phyloP scores from a whole-genome alignment of 1,140 invertebrate genomes.

The Steinernema feltiae region DNA sequence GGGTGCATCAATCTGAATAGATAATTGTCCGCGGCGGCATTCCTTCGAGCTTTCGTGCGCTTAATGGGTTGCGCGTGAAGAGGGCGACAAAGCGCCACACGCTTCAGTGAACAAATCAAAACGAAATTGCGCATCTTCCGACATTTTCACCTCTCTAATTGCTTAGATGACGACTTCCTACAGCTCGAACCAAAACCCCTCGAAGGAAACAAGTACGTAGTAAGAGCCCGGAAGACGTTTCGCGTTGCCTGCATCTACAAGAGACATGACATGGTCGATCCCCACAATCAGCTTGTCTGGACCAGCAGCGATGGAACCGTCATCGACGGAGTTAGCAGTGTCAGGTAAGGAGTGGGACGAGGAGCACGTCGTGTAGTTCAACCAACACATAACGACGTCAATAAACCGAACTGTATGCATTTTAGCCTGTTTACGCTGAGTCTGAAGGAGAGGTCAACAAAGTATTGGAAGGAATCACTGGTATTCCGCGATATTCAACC shows the following conservation, averaged over 20 bases:
- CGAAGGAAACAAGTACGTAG: not conserved
- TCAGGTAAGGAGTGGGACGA: not conserved
- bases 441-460: not conserved
- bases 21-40: constrained; percentile 1
- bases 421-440: not conserved
- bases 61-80: no score
- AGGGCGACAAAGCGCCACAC: no score
- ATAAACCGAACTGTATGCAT: not conserved
- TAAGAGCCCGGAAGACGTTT: not conserved
- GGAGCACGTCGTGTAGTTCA: no score
- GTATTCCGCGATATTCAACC: not conserved
- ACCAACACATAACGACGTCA: no score
- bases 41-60: no score
- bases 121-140: not conserved
- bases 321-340: not conserved
- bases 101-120: no score
- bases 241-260: not conserved
- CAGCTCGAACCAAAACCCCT: not conserved
- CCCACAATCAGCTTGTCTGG: not conserved
- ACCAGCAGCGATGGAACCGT: not conserved
- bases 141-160: not conserved
- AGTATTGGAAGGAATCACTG: not conserved
- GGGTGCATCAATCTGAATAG: not conserved
- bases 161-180: not conserved
- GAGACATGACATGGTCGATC: constrained; percentile 9